Conservation (phyloP, 2,113 vertebrate genomes). For the Odocoileus hemionus region DNA sequence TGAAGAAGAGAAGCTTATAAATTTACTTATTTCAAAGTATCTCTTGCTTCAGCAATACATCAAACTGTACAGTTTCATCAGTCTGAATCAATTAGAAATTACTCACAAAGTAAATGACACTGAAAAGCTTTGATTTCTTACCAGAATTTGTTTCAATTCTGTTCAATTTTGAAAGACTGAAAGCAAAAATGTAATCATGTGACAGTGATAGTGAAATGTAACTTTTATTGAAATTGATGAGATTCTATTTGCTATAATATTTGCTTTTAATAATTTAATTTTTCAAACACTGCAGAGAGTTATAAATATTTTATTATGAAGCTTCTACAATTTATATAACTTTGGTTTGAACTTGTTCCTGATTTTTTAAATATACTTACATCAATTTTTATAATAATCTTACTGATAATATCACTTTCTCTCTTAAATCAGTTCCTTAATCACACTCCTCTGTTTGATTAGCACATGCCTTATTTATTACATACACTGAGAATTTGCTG, state of each 20-base stretch:
- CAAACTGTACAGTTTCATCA: constrained; percentile 79
- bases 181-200: constrained; percentile 81
- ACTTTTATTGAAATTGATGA: constrained; percentile 85
- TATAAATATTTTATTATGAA: constrained; percentile 84
- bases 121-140: constrained; percentile 82
- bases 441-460: constrained; percentile 36
- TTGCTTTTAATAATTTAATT: constrained; percentile 90
- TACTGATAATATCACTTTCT: constrained; percentile 32
- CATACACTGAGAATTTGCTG: constrained; percentile 18
- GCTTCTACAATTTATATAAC: constrained; percentile 71
- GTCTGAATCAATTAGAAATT: constrained; percentile 89
- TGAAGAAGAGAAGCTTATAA: constrained; percentile 80
- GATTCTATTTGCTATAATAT: constrained; percentile 85
- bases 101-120: constrained; percentile 84
- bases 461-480: constrained; percentile 43
- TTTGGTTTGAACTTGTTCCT: constrained; percentile 64
- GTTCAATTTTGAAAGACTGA: constrained; percentile 79
- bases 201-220: constrained; percentile 81
- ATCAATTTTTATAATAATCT: constrained; percentile 59
- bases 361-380: constrained; percentile 44
- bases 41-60: constrained; percentile 79
- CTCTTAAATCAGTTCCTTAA: constrained; percentile 62
- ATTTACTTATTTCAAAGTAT: constrained; percentile 81
- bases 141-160: constrained; percentile 76
- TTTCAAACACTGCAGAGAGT: constrained; percentile 78